phyloP scores from a whole-genome alignment of 2,113 vertebrate species.

The Atherinomorus stipes region DNA sequence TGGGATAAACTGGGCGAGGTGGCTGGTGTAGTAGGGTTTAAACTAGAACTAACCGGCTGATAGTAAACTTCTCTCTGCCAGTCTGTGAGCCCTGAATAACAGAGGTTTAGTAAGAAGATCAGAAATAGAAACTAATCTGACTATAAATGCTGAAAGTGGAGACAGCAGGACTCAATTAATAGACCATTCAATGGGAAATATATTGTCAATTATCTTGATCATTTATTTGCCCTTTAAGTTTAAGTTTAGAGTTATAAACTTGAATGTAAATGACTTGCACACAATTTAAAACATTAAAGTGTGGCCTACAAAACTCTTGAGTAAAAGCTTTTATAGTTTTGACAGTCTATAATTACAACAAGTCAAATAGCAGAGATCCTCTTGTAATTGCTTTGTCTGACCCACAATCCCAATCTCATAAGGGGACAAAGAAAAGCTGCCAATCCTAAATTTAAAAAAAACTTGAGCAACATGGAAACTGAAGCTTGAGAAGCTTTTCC shows the following conservation, averaged over 20 bases:
- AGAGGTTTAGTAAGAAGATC: neutral
- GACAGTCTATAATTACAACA: neutral
- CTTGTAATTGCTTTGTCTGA: neutral
- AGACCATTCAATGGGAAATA: too few species aligned
- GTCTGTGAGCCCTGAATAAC: neutral
- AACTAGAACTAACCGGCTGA: constrained; percentile 35
- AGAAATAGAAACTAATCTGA: constrained; percentile 1
- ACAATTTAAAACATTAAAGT: too few species aligned
- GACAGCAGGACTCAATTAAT: too few species aligned
- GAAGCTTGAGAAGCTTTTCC: too few species aligned
- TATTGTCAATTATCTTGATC: too few species aligned
- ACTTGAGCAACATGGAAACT: too few species aligned
- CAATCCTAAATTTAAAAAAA: too few species aligned
- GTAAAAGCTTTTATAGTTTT: neutral
- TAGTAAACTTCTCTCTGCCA: neutral
- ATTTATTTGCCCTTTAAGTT: too few species aligned
- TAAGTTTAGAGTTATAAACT: too few species aligned
- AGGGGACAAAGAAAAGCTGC: neutral
- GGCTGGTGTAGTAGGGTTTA: constrained; percentile 19
- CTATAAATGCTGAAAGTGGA: neutral
- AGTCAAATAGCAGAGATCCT: neutral
- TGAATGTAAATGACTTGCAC: too few species aligned
- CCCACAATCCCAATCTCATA: too few species aligned
- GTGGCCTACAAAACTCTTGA: too few species aligned
- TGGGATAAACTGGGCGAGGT: constrained; percentile 37